Percentiles rank a stretch among this genome's conserved stretches.
Conservation (phyloP, 2,888 invertebrate genomes). For the Drosophila lutescens region DNA sequence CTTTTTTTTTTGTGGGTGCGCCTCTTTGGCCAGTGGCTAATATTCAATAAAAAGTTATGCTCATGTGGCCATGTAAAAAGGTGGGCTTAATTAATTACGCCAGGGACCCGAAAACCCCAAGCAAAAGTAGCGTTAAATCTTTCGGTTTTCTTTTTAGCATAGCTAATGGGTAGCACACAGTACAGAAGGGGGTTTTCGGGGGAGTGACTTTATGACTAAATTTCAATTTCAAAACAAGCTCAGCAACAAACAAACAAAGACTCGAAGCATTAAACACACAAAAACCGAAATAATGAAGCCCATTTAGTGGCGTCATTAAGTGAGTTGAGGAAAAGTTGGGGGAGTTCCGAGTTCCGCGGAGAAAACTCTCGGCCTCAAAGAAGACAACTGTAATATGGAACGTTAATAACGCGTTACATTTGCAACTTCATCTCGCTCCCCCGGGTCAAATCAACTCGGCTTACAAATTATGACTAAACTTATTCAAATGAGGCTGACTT, state of each 20-base stretch:
- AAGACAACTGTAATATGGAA: conserved; percentile 70
- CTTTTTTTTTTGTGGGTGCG: conserved; percentile 30
- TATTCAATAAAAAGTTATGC: conserved; percentile 76
- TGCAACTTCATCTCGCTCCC: conserved; percentile 69
- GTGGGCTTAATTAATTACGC: conserved; percentile 70
- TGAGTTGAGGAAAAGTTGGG: conserved; percentile 50
- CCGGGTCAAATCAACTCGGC: conserved; percentile 54
- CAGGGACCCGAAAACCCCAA: conserved; percentile 6
- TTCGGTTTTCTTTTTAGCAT: conserved; percentile 29
- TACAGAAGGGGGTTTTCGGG: conserved; percentile 7
- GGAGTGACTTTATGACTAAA: conserved; percentile 69
- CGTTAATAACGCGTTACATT: conserved; percentile 82
- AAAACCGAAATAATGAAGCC: conserved; percentile 78
- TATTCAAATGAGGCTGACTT: conserved; percentile 78
- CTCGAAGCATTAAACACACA: conserved; percentile 43
- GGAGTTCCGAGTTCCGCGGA: not conserved
- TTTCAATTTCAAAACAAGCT: conserved; percentile 68
- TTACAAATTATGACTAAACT: conserved; percentile 77
- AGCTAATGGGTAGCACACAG: conserved; percentile 16
- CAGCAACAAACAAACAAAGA: conserved; percentile 23
- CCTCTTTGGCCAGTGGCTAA: conserved; percentile 58
- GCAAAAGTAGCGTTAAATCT: conserved; percentile 72
- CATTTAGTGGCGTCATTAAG: conserved; percentile 81
- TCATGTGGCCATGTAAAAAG: conserved; percentile 68
- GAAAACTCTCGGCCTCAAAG: conserved; percentile 18